Percentiles rank a stretch among this genome's conserved stretches.
Conservation (phyloP, 2,113 vertebrate species). For the Callocephalon fimbriatum region DNA sequence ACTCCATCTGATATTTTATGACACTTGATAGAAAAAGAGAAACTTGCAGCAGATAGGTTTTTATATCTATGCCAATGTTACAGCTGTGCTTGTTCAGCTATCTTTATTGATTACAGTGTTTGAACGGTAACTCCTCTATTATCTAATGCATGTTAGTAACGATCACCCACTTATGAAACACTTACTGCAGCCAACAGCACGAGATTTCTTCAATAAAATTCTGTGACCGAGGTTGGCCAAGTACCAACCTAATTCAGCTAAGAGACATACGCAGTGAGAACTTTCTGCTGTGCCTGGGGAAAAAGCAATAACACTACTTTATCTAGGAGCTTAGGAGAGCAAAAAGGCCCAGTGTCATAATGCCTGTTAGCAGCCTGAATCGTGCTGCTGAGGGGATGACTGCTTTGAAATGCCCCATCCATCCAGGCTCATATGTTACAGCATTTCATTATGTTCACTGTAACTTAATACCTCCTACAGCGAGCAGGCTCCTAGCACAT, state of each 20-base stretch:
- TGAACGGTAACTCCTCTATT: neutral
- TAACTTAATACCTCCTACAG: neutral
- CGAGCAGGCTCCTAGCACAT: neutral
- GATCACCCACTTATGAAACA: neutral
- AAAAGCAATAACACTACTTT: neutral
- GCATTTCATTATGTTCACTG: conserved; percentile 16
- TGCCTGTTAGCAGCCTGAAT: neutral
- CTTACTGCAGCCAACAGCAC: neutral
- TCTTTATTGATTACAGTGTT: neutral
- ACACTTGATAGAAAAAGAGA: neutral
- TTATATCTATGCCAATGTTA: neutral
- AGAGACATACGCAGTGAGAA: neutral
- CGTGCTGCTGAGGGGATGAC: neutral
- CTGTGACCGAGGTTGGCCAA: neutral
- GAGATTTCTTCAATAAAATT: conserved; percentile 2
- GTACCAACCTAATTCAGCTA: conserved; percentile 2
- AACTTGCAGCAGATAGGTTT: neutral
- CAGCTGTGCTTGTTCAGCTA: neutral
- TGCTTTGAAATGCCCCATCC: neutral
- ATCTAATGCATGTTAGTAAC: neutral
- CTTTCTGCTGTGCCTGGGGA: neutral
- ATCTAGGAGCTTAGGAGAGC: neutral
- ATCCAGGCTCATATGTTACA: neutral
- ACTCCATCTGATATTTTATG: neutral
- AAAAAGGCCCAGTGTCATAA: neutral